A percentile compares a stretch with the other conserved stretches of the same genome.
These are phyloP conservation scores for Melipona beecheii DNA, from an alignment of 2,888 invertebrate species.

Conservation along the genomic window DNA sequence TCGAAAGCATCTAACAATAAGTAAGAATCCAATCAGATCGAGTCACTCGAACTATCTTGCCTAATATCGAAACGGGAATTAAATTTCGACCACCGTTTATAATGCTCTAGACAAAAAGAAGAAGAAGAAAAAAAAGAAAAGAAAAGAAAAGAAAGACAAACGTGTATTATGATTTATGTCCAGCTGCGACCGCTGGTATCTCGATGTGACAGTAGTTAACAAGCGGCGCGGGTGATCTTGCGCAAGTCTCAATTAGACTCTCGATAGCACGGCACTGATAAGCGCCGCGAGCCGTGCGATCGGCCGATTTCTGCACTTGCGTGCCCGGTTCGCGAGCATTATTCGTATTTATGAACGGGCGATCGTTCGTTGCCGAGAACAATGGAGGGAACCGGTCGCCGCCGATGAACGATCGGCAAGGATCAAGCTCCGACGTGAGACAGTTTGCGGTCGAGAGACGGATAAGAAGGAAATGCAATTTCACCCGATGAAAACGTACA, in stretches of 20 bases:
- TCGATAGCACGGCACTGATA: constrained; percentile 42
- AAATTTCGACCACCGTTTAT: constrained; percentile 5
- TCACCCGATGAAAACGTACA: constrained; percentile 3
- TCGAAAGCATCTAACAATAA: no score
- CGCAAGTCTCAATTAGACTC: constrained; percentile 65
- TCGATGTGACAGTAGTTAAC: constrained; percentile 61
- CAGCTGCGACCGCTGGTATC: constrained; percentile 31
- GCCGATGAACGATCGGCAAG: constrained; percentile 38
- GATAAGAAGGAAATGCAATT: constrained; percentile 19
- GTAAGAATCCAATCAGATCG: background rate
- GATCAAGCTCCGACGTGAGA: constrained; percentile 24
- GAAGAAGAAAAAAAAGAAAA: no score
- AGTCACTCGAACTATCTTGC: background rate
- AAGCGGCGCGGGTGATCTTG: constrained; percentile 58
- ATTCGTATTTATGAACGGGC: constrained; percentile 55
- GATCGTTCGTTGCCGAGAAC: constrained; percentile 54
- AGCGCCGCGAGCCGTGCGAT: constrained; percentile 55
- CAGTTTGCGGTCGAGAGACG: constrained; percentile 30
- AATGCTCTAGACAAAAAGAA: background rate
- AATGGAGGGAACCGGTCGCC: constrained; percentile 47
- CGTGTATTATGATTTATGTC: constrained; percentile 34
- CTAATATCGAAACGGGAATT: background rate
- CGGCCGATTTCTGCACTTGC: constrained; percentile 64
- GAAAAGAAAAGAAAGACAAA: no score
- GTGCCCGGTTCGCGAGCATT: constrained; percentile 28